phyloP scores from a whole-genome alignment of 2,888 invertebrate genomes.

The Diarsia mendica region DNA sequence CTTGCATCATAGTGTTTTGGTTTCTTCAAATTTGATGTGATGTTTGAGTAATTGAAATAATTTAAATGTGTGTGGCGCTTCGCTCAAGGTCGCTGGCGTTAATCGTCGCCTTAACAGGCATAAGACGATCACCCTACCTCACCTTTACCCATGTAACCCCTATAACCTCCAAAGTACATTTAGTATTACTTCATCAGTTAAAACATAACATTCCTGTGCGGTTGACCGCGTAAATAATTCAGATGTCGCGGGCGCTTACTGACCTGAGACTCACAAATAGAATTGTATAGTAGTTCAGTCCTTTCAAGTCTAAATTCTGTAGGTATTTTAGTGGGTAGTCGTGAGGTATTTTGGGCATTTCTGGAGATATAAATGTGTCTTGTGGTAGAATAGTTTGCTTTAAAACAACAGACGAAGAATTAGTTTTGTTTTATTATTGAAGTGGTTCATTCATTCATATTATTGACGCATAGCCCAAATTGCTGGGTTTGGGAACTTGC shows the following conservation, averaged over 20 bases:
- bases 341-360: conserved; percentile 29
- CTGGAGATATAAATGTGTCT: not conserved
- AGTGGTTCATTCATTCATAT: not conserved
- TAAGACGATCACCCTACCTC: not conserved
- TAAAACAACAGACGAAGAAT: not conserved
- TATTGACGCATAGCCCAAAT: not conserved
- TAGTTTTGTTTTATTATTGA: not conserved
- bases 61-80: too few species aligned
- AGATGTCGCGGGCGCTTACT: conserved; percentile 62
- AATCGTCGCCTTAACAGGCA: not conserved
- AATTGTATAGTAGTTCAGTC: conserved; percentile 77
- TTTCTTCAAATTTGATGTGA: too few species aligned
- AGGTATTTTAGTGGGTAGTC: conserved; percentile 32
- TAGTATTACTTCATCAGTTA: conserved; percentile 50
- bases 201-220: conserved; percentile 47
- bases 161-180: conserved; percentile 13
- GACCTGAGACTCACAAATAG: conserved; percentile 76
- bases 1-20: too few species aligned
- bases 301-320: conserved; percentile 69
- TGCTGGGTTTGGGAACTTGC: too few species aligned
- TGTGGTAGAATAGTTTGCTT: not conserved
- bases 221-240: conserved; percentile 70
- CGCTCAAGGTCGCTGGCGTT: too few species aligned
- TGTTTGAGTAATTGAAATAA: too few species aligned
- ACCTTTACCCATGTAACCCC: not conserved